Evolutionary conservation across 2,113 vertebrate genomes (phyloP), one percentile per base, ranked within the genome.

Genomic region (Eidolon helvum): DNA sequence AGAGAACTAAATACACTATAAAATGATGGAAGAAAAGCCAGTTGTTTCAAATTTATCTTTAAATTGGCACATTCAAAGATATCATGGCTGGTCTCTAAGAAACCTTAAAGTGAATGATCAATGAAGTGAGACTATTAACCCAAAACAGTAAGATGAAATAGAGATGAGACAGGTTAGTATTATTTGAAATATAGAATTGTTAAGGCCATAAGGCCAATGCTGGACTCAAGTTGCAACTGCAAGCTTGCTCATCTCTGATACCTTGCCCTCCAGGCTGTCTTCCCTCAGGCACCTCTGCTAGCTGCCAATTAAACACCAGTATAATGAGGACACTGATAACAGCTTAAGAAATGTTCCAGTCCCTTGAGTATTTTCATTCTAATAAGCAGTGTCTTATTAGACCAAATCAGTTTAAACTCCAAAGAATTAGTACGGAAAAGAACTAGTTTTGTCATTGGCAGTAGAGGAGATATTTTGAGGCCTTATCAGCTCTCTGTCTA

Each of bases 291-390:
- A 30, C 38, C 80, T 83, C 50, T 28, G 1, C 66, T 50, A 53
- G 95, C 87, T 96, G 79, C 74, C 96, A 94, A 38, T 94, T 89
- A 90, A 95, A 57, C 2, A 19, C 50, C 35, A 55, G 86, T 92
- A 95, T 92, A 95, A 97, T 92, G 88, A 94, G 74, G 61, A 92
- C 10, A 28, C 55, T 38, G 74, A 77, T 61, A 89, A 57, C 10
- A 74, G 9, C 59, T 59, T 87, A 74, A 78, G 50, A 77, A 87
- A 92, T 78, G 9, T 11, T 89, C 77, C 38, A 57, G 30, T 72
- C 78, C 30, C 45, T 59, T 53, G 96, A 82, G 72, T 91, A 65
- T 96, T 95, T 94, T 69, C 30, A 40, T 87, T 61, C 66, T 14
- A 90, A 92, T 55, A 61, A 43, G 4, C 38, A 35, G 1, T 86